phyloP scores from a whole-genome alignment of 1,140 invertebrate species.

The Manduca sexta region DNA sequence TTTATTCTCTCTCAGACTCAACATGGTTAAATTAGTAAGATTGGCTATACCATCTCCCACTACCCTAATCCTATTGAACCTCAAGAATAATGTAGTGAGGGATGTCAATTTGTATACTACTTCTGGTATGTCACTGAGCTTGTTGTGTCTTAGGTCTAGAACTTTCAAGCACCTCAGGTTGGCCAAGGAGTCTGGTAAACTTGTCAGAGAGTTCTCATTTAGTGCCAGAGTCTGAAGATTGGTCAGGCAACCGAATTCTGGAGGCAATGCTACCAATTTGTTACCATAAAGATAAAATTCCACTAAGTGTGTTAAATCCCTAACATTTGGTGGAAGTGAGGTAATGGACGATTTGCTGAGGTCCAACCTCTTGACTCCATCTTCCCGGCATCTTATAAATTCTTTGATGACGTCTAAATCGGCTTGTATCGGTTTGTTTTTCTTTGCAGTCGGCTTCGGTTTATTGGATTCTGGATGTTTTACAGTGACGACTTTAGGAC shows the following conservation, averaged over 20 bases:
- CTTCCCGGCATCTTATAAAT: conserved; percentile 93
- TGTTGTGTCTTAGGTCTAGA: conserved; percentile 97
- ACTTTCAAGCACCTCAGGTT: conserved; percentile 92
- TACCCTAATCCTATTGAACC: conserved; percentile 96
- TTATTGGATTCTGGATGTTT: conserved; percentile 96
- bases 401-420: conserved; percentile 97
- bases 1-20: conserved; percentile 99
- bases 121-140: conserved; percentile 97
- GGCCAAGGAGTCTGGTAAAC: conserved; percentile 92
- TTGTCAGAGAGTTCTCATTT: conserved; percentile 98
- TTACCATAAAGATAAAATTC: conserved; percentile 99
- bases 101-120: conserved; percentile 96
- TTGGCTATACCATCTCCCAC: conserved; percentile 94
- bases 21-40: conserved; percentile 95
- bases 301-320: conserved; percentile 92
- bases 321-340: conserved; percentile 89
- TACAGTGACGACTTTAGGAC: conserved; percentile 93
- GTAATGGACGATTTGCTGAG: conserved; percentile 99
- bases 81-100: conserved; percentile 94
- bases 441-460: conserved; percentile 93
- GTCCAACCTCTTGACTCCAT: conserved; percentile 91
- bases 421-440: conserved; percentile 92
- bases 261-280: conserved; percentile 91
- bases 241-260: conserved; percentile 94
- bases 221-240: conserved; percentile 94